Conservation (phyloP, 2,888 invertebrate species). For the Thecophora atra region DNA sequence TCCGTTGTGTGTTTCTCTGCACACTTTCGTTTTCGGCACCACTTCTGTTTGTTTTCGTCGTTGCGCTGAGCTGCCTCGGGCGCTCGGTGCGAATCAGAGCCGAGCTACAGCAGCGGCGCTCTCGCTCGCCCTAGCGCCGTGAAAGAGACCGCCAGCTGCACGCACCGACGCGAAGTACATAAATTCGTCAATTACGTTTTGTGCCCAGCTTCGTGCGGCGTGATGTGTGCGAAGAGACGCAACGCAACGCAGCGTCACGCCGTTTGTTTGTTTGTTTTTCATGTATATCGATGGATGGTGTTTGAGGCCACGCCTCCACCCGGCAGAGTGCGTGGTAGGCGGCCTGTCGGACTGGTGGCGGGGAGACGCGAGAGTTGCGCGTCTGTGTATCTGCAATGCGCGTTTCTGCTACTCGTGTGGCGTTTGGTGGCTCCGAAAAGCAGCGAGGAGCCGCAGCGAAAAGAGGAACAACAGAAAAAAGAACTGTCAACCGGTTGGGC, state of each 20-base stretch:
- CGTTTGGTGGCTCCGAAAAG: slow-evolving; percentile 2
- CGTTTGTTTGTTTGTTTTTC: not conserved
- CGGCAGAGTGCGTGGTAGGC: not conserved
- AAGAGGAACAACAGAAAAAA: not conserved
- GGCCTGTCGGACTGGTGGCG: not conserved
- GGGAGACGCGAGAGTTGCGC: not conserved
- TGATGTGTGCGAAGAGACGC: not conserved
- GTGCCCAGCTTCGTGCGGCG: not conserved
- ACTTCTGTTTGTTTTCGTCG: slow-evolving; percentile 23
- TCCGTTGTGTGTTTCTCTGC: no score
- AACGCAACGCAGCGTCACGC: not conserved
- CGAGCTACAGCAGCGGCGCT: not conserved
- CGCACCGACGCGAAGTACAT: not conserved
- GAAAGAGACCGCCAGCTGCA: slow-evolving; percentile 1
- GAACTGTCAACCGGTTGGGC: slow-evolving; percentile 22
- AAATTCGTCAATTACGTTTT: slow-evolving; percentile 22
- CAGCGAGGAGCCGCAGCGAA: not conserved
- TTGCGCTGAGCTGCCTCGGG: not conserved
- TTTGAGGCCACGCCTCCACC: slow-evolving; percentile 20
- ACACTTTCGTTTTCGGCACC: slow-evolving; percentile 48
- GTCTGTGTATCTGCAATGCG: slow-evolving; percentile 16
- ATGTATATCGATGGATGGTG: not conserved
- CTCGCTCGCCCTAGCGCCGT: not conserved
- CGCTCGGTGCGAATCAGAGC: slow-evolving; percentile 25
- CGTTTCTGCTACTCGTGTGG: slow-evolving; percentile 14